phyloP scores from a whole-genome alignment of 2,888 invertebrate species.

The Drosophila borborema region DNA sequence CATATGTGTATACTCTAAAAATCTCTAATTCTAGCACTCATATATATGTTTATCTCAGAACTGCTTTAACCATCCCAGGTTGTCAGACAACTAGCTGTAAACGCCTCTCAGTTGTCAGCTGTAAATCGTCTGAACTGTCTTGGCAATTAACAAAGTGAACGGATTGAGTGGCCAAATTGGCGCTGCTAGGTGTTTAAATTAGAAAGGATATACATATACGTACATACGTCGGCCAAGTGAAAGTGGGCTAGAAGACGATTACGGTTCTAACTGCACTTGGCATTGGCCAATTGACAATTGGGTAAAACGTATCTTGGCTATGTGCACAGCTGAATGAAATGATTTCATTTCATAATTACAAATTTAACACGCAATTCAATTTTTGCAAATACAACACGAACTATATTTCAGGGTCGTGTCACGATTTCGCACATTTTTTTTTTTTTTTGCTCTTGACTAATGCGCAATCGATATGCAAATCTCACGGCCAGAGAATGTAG shows the following conservation, averaged over 20 bases:
- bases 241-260: slow-evolving; percentile 48
- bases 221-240: slow-evolving; percentile 28
- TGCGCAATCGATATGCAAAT: slow-evolving; percentile 68
- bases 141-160: slow-evolving; percentile 63
- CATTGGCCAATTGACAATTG: slow-evolving; percentile 12
- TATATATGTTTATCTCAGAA: background rate
- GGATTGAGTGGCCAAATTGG: slow-evolving; percentile 45
- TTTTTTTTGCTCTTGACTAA: slow-evolving; percentile 36
- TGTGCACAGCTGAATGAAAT: background rate
- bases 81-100: slow-evolving; percentile 1
- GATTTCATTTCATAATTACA: slow-evolving; percentile 17
- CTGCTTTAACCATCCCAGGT: background rate
- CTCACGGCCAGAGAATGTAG: slow-evolving; percentile 60
- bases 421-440: slow-evolving; percentile 44
- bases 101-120: slow-evolving; percentile 19
- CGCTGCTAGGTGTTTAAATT: slow-evolving; percentile 66
- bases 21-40: too few species aligned
- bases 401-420: slow-evolving; percentile 13
- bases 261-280: slow-evolving; percentile 17
- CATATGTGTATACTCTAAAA: too few species aligned
- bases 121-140: slow-evolving; percentile 22
- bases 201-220: slow-evolving; percentile 59
- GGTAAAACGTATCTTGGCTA: background rate
- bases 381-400: background rate
- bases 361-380: slow-evolving; percentile 16